Conservation (phyloP, 2,113 vertebrate genomes). For the Petromus typicus region DNA sequence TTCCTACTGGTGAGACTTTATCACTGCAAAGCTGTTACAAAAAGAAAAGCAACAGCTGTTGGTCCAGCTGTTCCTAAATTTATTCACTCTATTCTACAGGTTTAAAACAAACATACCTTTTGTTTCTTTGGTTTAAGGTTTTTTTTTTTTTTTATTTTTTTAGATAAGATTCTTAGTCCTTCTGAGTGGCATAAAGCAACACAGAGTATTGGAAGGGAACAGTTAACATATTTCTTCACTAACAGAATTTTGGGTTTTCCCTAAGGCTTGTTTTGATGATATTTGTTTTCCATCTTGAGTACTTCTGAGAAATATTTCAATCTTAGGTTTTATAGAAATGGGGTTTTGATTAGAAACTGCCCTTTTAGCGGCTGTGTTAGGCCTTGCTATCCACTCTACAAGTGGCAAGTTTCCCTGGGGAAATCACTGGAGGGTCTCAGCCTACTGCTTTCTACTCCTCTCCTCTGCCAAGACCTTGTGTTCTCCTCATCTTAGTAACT, state of each 20-base stretch:
- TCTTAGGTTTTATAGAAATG: slow-evolving; percentile 40
- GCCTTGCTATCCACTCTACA: not conserved
- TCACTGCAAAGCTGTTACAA: not conserved
- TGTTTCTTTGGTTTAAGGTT: not conserved
- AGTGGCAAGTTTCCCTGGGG: fast-evolving
- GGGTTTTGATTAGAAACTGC: slow-evolving; percentile 9
- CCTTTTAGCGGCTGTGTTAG: not conserved
- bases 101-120: not conserved
- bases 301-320: slow-evolving; percentile 58
- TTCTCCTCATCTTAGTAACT: not conserved
- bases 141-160: not conserved
- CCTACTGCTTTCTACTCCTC: not conserved
- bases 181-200: not conserved
- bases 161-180: not conserved
- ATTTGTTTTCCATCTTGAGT: slow-evolving; percentile 46
- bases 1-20: not conserved
- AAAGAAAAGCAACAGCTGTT: not conserved
- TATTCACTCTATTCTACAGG: not conserved
- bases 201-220: not conserved
- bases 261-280: slow-evolving; percentile 35
- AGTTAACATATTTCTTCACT: slow-evolving; percentile 16
- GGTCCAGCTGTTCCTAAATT: not conserved
- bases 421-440: not conserved
- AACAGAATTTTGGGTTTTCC: slow-evolving; percentile 21
- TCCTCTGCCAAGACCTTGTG: not conserved